Base-by-base conservation (phyloP, 1,140 invertebrate genomes). In the Cyphomyrmex costatus region DNA sequence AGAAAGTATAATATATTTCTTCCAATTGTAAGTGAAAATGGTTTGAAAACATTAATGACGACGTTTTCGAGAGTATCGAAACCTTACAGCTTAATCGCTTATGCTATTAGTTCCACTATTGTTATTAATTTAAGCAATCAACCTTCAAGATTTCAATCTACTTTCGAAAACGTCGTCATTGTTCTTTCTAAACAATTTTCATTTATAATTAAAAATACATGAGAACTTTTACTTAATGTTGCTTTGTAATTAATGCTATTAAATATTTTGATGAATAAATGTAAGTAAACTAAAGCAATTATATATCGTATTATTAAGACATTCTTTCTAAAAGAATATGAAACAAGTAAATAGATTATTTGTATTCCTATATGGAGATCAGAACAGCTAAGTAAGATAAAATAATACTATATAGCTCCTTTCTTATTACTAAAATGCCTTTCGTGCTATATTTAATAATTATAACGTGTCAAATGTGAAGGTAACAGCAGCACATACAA, bases 361-460 rank as follows among this genome's bases (percentile, higher is more conserved):
- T 42, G 10, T 42, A 42, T 42, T 42, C 10, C 10, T 42, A 42
- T 42, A 42, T 42, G 36, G 8, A 42, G 36, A 10, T 42, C 7
- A 42, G 8, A 42, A n/a, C n/a, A 10, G 36, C 7, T 42, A 10
- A 42, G 36, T 42, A 1, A 42, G 36, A 42, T 42, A 10, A 42
- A 42, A 42, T 42, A 42, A 42, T 42, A 42, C 36, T 8, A 7
- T 8, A 7, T 42, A 10, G 8, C 30, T 30, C 12, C 21, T 46
- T 53, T 53, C 24, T 30, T 21, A 51, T 78, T 58, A 58, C 46
- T 70, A 71, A 33, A 33, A 71, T 12, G 46, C 8, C 2, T 82
- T 36, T 51, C 19, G 3, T 16, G 61, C 46, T 56, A 33, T 10
- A 70, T 58, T 79, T 80, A 70, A 70, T 70, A 27, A 68, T 79